Percentiles rank a stretch among this genome's conserved stretches.
phyloP scores from a whole-genome alignment of 2,888 invertebrate species.

The Lepidochrysops patricia region DNA sequence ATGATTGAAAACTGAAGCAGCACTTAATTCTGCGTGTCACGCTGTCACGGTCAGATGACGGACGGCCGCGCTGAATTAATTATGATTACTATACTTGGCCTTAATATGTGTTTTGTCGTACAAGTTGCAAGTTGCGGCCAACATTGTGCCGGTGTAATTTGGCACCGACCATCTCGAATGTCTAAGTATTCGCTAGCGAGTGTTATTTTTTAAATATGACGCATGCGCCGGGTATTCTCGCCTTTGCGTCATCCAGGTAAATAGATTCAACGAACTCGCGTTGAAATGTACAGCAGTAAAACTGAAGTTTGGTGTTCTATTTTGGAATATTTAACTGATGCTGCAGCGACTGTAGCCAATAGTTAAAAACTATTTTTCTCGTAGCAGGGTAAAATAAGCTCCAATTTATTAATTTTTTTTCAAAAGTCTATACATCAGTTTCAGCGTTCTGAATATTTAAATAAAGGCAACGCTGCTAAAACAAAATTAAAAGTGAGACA shows the following conservation, averaged over 20 bases:
- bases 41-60: neutral
- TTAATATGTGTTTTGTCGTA: slow-evolving; percentile 2
- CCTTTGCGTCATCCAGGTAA: slow-evolving; percentile 38
- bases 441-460: no score
- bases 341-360: no score
- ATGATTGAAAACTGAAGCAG: slow-evolving; percentile 12
- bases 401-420: no score
- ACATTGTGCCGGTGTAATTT: slow-evolving; percentile 25
- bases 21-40: slow-evolving; percentile 7
- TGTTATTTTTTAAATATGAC: slow-evolving; percentile 42
- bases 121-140: slow-evolving; percentile 10
- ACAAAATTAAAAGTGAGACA: no score
- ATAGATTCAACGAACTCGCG: slow-evolving; percentile 32
- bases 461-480: no score
- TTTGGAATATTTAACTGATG: neutral
- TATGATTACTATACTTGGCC: slow-evolving; percentile 4
- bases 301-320: neutral
- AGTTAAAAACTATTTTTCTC: no score
- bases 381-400: no score
- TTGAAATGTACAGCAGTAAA: slow-evolving; percentile 6
- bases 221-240: slow-evolving; percentile 32
- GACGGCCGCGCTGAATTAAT: neutral
- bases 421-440: no score
- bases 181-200: slow-evolving; percentile 35
- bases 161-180: slow-evolving; percentile 37